Conservation (phyloP, 2,113 vertebrate genomes). For the Fregata magnificens region DNA sequence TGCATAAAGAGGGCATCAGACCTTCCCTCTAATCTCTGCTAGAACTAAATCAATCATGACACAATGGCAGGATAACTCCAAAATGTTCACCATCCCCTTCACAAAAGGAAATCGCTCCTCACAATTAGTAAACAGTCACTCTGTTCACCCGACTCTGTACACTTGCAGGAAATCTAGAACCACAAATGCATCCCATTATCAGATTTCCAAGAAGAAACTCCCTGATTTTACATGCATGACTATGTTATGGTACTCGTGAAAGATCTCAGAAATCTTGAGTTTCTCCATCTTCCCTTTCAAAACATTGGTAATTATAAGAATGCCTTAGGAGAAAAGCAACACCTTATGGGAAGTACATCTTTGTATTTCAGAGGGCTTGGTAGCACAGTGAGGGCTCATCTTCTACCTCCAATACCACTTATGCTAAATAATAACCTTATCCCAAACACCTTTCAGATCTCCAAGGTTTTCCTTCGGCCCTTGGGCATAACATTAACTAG, state of each 20-base stretch:
- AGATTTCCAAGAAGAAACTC: not conserved
- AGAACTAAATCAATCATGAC: rapidly evolving
- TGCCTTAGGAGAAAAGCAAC: not conserved
- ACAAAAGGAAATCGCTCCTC: not conserved
- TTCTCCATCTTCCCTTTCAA: not conserved
- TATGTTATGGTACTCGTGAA: not conserved
- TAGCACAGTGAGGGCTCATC: not conserved
- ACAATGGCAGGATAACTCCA: not conserved
- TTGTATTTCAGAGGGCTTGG: not conserved
- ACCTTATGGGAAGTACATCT: not conserved
- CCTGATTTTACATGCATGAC: not conserved
- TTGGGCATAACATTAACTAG: rapidly evolving
- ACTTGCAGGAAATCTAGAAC: not conserved
- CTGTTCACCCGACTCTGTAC: not conserved
- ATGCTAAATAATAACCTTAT: not conserved
- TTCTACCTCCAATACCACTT: not conserved
- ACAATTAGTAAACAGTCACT: not conserved
- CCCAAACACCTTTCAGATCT: not conserved
- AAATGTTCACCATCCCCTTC: not conserved
- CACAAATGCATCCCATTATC: not conserved
- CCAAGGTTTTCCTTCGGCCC: not conserved
- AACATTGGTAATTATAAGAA: not conserved
- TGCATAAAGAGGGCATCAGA: not conserved
- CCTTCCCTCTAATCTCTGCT: not conserved
- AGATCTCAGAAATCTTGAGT: not conserved